Conservation (phyloP, 1,140 invertebrate species). For the Brachionus manjavacas region DNA sequence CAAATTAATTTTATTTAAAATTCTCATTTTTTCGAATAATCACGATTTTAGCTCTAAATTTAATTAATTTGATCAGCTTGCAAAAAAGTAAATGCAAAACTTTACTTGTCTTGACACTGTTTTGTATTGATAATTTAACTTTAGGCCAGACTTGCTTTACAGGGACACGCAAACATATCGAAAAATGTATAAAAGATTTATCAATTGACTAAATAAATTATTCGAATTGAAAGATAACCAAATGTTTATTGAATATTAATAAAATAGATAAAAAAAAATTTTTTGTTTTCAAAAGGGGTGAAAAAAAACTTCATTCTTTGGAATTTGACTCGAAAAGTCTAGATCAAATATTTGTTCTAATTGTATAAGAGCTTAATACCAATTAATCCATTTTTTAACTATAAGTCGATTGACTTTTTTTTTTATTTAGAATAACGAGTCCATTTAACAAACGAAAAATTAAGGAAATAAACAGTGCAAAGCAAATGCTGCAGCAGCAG, state of each 20-base stretch:
- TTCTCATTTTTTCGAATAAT: background rate
- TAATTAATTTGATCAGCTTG: background rate
- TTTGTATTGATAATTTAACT: background rate
- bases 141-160: background rate
- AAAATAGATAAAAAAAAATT: background rate
- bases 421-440: slow-evolving; percentile 38
- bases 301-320: background rate
- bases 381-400: background rate
- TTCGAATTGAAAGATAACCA: background rate
- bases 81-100: background rate
- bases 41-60: background rate
- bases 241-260: slow-evolving; percentile 1
- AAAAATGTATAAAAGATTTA: background rate
- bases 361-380: background rate
- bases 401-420: background rate
- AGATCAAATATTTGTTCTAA: background rate
- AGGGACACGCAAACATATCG: background rate
- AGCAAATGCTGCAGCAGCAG: slow-evolving; percentile 37
- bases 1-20: background rate
- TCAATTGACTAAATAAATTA: background rate
- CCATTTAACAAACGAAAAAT: slow-evolving; percentile 42
- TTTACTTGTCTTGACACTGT: background rate
- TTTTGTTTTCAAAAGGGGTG: background rate
- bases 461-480: slow-evolving; percentile 7
- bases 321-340: background rate